Base-by-base conservation (phyloP, 2,113 vertebrate genomes). In the Scartelaos histophorus region DNA sequence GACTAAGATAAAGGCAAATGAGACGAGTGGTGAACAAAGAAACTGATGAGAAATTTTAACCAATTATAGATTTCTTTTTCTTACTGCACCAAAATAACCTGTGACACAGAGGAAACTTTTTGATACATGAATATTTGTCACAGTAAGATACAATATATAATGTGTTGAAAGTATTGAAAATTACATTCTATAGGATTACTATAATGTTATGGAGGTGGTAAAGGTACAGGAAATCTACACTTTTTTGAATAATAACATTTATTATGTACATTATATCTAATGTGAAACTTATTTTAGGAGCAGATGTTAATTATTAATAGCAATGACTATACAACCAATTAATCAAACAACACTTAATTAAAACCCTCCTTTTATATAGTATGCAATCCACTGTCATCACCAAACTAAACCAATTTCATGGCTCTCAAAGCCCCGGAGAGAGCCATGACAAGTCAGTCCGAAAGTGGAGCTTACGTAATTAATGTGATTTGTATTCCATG, bases 361-460 rank as follows among this genome's bases (percentile, higher is more conserved):
- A 71, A 74, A 70, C 75, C 56, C 76, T 24, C 1, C 71, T 80
- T 73, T 76, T 75, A 56, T 53, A 67, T 80, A 82, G 57, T 82
- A 74, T 74, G 21, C 75, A 79, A 74, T 74, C 17, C 74, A 79
- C 83, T 90, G 85, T 90, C 82, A 85, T 87, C 76, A 78, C 64
- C 80, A 78, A 85, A 87, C 88, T 70, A 90, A 91, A 85, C 66
- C 80, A 84, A 91, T 91, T 91, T 87, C 86, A 90, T 89, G 89
- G 73, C 86, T 84, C 78, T 82, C 73, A 87, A 86, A 88, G 78
- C 81, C 70, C 80, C 79, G 80, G 87, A 87, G 83, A 89, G 82
- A 89, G 73, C 77, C 85, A 82, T 84, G 87, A 83, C 83, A 90
- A 88, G 83, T 72, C 71, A 7, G 82, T 71, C 71, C 85, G 64